Evolutionary conservation across 2,113 vertebrate species (phyloP), one percentile per base, ranked within the genome.

Genomic region (Eira barbara): DNA sequence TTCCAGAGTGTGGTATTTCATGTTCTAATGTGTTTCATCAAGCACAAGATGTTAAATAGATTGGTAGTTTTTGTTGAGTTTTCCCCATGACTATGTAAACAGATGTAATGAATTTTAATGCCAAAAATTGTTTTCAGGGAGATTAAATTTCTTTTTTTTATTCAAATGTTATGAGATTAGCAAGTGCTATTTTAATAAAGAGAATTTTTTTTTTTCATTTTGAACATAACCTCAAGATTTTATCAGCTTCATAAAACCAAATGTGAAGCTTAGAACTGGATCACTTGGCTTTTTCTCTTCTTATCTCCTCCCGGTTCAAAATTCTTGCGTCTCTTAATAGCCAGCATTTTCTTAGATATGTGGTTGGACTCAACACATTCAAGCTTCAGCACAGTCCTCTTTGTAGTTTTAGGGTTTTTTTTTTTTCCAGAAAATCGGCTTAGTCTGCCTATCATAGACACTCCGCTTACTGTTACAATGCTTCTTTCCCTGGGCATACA

Each of bases 101-200:
- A 42, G 49, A 45, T 95, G 63, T 92, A 96, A 87, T 96, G 63
- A 92, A 95, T 81, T 94, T 97, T 95, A 97, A 94, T 94, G 52
- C 39, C 65, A 94, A 79, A 88, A 95, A 87, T 90, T 94, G n/a
- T 97, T 96, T 96, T 93, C 55, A 95, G 36, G 39, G 45, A 87
- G 39, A 82, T 95, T 92, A 55, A 84, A 87, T 96, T 92, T 42
- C 89, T 83, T 92, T 94, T 89, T 94, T 96, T 96, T 90, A 93
- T 88, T 95, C 47, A 88, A 65, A 76, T 94, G 25, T 76, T 92
- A 91, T 49, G 13, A 95, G 92, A 95, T 73, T 90, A 39, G 17
- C 29, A 83, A 94, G 73, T 82, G 52, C n/a, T 83, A 5, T 89
- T 95, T 92, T 92, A 84, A 96, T 90, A 89, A 74, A 92, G 79